These are phyloP conservation scores for Masticophis lateralis DNA, from an alignment of 2,797 vertebrate genomes.

Conservation along the genomic window DNA sequence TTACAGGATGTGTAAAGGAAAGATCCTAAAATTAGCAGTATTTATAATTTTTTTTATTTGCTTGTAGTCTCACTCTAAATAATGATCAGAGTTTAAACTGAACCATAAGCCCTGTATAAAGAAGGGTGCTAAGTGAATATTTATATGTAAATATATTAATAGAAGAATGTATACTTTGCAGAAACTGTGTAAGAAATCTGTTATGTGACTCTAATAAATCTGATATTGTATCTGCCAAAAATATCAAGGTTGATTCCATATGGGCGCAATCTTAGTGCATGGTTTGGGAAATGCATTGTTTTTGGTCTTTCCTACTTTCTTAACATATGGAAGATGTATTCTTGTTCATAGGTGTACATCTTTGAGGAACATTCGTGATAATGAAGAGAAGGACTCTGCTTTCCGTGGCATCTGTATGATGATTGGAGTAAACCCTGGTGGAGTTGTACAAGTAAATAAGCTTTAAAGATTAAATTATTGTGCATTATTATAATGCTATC, in stretches of 20 bases:
- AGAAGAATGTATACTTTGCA: neutral
- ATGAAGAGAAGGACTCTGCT: constrained; percentile 93
- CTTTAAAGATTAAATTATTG: neutral
- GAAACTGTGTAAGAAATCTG: neutral
- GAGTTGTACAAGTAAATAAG: constrained; percentile 84
- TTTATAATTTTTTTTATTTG: neutral
- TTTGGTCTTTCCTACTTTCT: neutral
- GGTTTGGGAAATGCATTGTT: neutral
- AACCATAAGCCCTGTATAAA: neutral
- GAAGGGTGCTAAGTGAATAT: neutral
- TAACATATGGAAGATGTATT: neutral
- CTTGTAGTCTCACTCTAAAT: neutral
- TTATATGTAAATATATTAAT: neutral
- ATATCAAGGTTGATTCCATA: neutral
- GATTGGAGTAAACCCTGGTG: constrained; percentile 92
- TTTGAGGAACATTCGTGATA: constrained; percentile 90
- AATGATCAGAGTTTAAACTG: neutral
- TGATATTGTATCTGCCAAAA: neutral
- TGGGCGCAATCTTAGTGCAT: neutral
- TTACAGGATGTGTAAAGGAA: neutral
- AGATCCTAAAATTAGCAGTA: neutral
- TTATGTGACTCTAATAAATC: neutral
- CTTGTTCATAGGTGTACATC: constrained; percentile 84
- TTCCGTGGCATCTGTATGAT: constrained; percentile 95
- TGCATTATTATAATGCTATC: neutral